phyloP scores from a whole-genome alignment of 2,797 vertebrate species.

The Rhinophrynus dorsalis region DNA sequence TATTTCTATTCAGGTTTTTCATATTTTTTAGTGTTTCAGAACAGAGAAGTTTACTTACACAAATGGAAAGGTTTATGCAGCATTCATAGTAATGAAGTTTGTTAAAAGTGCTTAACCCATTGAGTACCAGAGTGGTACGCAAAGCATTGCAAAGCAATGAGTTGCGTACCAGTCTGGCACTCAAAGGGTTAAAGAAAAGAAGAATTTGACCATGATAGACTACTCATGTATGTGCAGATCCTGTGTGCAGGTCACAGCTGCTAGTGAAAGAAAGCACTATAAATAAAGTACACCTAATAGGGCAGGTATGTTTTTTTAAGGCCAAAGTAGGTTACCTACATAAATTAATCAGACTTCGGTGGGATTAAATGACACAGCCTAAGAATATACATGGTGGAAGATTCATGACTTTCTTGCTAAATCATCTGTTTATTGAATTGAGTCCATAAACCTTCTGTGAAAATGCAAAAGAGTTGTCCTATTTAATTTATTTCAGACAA shows the following conservation, averaged over 20 bases:
- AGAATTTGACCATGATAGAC: neutral
- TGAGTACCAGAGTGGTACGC: no score
- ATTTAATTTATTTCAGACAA: neutral
- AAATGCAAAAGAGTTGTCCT: constrained; percentile 4
- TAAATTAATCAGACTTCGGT: constrained; percentile 3
- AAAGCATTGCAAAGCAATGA: no score
- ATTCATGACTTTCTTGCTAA: neutral
- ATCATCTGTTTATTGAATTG: constrained; percentile 3
- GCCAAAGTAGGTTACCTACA: neutral
- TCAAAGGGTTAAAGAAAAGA: no score
- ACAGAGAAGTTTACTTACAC: no score
- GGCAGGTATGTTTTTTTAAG: neutral
- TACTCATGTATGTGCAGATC: neutral
- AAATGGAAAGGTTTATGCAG: no score
- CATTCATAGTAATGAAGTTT: no score
- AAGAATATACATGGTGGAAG: neutral
- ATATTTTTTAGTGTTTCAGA: no score
- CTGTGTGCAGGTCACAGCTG: neutral
- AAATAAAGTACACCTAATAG: constrained; percentile 3
- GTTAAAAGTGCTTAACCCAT: no score
- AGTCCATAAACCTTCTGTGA: neutral
- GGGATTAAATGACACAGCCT: constrained; percentile 9
- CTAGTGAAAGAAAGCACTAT: neutral
- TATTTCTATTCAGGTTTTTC: no score
- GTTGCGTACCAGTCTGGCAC: no score